phyloP scores from a whole-genome alignment of 2,888 invertebrate genomes.

The Pollenia angustigena region DNA sequence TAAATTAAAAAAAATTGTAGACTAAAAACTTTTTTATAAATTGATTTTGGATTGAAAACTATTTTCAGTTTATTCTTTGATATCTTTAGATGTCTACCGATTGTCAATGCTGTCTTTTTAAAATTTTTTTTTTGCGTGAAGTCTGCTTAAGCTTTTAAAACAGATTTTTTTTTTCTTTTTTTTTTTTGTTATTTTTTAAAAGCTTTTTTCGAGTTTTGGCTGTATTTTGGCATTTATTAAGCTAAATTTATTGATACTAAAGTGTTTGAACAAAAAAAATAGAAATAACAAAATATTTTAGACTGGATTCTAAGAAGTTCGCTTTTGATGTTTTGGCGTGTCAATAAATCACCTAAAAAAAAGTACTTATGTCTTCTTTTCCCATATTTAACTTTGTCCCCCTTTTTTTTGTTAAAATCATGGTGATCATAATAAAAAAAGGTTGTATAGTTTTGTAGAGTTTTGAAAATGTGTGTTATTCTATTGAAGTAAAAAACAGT shows the following conservation, averaged over 20 bases:
- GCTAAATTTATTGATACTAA: constrained; percentile 22
- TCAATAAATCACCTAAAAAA: constrained; percentile 65
- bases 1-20: background rate
- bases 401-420: constrained; percentile 27
- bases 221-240: constrained; percentile 5
- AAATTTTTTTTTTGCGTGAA: background rate
- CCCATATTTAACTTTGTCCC: background rate
- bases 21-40: background rate
- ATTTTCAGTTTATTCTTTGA: background rate
- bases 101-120: constrained; percentile 25
- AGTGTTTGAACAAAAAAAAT: background rate
- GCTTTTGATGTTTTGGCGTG: constrained; percentile 69
- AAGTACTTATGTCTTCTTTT: constrained; percentile 26
- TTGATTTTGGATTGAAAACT: background rate
- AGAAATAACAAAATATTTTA: constrained; percentile 19
- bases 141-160: background rate
- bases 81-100: constrained; percentile 25
- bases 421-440: constrained; percentile 29
- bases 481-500: too few relatives aligned
- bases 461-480: background rate
- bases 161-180: too few relatives aligned
- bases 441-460: background rate
- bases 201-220: background rate
- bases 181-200: background rate
- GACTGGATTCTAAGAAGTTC: constrained; percentile 61